These are phyloP conservation scores for Sakesphorus luctuosus DNA, from an alignment of 2,113 vertebrate species.

Conservation along the genomic window DNA sequence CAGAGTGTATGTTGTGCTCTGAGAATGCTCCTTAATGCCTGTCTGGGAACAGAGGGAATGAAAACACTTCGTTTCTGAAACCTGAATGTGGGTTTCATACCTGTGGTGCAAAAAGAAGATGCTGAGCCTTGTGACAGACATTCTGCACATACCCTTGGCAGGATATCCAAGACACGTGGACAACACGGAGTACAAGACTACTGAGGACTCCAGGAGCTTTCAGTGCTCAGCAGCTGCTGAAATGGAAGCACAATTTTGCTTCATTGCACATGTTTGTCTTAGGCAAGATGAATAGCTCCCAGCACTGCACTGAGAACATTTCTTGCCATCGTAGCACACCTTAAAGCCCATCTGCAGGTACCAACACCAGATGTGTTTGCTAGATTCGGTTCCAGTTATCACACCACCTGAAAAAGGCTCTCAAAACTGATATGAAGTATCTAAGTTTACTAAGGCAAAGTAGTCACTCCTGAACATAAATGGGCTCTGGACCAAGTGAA, in stretches of 20 bases:
- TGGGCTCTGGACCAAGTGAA: background rate
- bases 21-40: background rate
- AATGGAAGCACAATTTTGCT: background rate
- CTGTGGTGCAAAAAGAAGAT: accelerated
- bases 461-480: background rate
- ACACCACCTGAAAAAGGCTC: background rate
- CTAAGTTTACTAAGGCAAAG: background rate
- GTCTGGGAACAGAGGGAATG: background rate
- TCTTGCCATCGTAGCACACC: accelerated
- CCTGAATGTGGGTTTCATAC: background rate
- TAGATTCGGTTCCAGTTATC: background rate
- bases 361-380: accelerated
- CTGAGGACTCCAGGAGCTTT: background rate
- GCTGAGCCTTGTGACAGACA: background rate
- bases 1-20: background rate
- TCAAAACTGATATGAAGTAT: background rate
- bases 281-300: background rate
- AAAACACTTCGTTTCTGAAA: background rate
- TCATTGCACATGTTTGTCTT: background rate
- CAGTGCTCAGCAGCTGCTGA: background rate
- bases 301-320: background rate
- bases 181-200: background rate
- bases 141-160: background rate
- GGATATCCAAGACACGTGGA: background rate
- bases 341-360: background rate